Percentiles rank a stretch among this genome's conserved stretches.
phyloP scores from a whole-genome alignment of 1,140 invertebrate genomes.

The Drosophila pandora region DNA sequence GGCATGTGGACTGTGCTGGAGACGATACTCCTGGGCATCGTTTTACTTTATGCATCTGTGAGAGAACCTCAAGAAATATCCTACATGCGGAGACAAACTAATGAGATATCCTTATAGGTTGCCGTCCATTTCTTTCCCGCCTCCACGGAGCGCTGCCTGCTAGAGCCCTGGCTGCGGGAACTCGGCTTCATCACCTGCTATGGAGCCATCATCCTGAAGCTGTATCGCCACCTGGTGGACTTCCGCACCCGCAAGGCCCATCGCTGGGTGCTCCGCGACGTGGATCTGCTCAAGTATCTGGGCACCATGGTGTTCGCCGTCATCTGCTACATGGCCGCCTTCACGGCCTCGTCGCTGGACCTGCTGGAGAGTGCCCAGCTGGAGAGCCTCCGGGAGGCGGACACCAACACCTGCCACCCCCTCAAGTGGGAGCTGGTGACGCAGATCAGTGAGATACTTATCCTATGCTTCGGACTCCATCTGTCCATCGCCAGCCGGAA shows the following conservation, averaged over 20 bases:
- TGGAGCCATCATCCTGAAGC: slow-evolving; percentile 94
- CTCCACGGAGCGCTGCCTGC: slow-evolving; percentile 89
- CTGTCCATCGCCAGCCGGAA: slow-evolving; percentile 92
- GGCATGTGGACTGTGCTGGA: slow-evolving; percentile 96
- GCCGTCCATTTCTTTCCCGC: slow-evolving; percentile 92
- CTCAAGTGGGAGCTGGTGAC: slow-evolving; percentile 96
- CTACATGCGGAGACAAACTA: neutral
- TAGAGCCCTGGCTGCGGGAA: slow-evolving; percentile 95
- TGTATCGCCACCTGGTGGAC: slow-evolving; percentile 93
- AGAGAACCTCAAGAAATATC: slow-evolving; percentile 72
- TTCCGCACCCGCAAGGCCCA: slow-evolving; percentile 95
- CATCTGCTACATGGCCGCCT: slow-evolving; percentile 93
- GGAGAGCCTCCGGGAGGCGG: slow-evolving; percentile 84
- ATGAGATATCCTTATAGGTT: slow-evolving; percentile 86
- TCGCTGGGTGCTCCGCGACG: slow-evolving; percentile 93
- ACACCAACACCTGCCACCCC: slow-evolving; percentile 89
- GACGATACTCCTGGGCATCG: slow-evolving; percentile 92
- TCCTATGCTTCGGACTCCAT: slow-evolving; percentile 92
- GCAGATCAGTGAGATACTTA: slow-evolving; percentile 92
- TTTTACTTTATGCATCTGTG: slow-evolving; percentile 94
- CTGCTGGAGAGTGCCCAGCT: slow-evolving; percentile 84
- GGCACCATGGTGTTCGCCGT: slow-evolving; percentile 90
- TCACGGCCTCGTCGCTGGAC: slow-evolving; percentile 89
- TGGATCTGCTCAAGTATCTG: slow-evolving; percentile 92
- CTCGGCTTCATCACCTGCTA: slow-evolving; percentile 96